Conservation (phyloP, 2,113 vertebrate genomes). For the Apus apus region DNA sequence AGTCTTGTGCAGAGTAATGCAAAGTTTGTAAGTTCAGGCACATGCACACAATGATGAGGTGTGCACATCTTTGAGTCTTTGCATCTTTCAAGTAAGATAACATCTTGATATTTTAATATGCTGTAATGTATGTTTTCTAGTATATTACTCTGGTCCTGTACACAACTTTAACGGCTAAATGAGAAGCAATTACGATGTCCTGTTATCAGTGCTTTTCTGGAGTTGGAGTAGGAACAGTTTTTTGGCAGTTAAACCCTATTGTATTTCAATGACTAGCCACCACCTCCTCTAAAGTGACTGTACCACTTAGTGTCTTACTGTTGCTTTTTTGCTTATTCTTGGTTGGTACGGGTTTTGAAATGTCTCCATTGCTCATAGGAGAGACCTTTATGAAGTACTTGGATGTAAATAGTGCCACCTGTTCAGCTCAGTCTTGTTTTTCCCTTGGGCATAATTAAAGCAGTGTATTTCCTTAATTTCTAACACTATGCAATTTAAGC, state of each 20-base stretch:
- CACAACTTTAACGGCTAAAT: neutral
- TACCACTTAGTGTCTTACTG: neutral
- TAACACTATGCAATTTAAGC: neutral
- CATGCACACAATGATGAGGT: neutral
- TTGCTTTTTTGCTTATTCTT: neutral
- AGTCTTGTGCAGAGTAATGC: neutral
- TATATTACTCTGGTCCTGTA: neutral
- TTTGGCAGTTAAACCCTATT: neutral
- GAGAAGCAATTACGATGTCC: neutral
- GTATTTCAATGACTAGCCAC: neutral
- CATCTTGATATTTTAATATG: neutral
- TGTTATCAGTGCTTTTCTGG: neutral
- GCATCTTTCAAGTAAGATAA: neutral
- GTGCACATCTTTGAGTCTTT: neutral
- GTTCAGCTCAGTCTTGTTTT: neutral
- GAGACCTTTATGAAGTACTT: neutral
- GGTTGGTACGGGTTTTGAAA: neutral
- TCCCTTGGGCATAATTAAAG: neutral
- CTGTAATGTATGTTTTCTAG: neutral
- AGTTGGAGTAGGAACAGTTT: neutral
- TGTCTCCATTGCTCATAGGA: neutral
- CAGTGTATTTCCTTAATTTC: neutral
- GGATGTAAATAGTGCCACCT: neutral
- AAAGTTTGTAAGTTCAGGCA: neutral
- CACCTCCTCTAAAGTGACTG: neutral